Evolutionary conservation across 2,797 vertebrate genomes (phyloP).

Genomic region (Karalla daura): DNA sequence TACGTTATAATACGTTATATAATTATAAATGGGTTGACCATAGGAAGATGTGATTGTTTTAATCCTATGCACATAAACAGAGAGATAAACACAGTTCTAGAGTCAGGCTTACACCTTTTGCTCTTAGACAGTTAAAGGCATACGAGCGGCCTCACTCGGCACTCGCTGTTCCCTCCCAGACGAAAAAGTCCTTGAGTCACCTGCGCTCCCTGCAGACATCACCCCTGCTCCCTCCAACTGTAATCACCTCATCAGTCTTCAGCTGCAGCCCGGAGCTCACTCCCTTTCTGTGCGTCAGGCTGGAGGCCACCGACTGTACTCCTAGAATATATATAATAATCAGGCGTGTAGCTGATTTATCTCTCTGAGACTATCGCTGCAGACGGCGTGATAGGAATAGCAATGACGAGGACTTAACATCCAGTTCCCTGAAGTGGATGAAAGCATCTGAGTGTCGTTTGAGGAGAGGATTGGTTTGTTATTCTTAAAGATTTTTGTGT

Average conservation of each 20-base stretch:
- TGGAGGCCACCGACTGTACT: constrained; percentile 27
- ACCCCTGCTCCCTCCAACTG: constrained; percentile 54
- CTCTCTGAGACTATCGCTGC: constrained; percentile 1
- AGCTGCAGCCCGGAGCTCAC: constrained; percentile 33
- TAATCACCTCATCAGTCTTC: constrained; percentile 69
- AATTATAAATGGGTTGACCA: neutral
- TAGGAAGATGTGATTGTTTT: neutral
- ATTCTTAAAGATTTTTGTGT: constrained; percentile 7
- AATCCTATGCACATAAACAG: neutral
- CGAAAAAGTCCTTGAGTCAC: constrained; percentile 64
- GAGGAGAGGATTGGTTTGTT: neutral
- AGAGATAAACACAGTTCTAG: neutral
- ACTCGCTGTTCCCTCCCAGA: constrained; percentile 31
- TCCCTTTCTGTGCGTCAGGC: constrained; percentile 13
- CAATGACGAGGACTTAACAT: constrained; percentile 1
- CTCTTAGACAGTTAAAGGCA: constrained; percentile 12
- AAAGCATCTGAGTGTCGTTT: neutral
- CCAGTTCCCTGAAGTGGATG: neutral
- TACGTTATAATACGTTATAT: too few relatives aligned
- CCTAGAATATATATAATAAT: constrained; percentile 1
- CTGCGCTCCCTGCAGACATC: constrained; percentile 54
- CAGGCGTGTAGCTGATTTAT: constrained; percentile 13
- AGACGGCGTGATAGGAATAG: neutral
- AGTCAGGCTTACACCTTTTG: constrained; percentile 7
- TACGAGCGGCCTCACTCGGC: constrained; percentile 15